Evolutionary conservation across 2,797 vertebrate genomes (phyloP), one percentile per base, ranked within the genome.

Genomic region (Siniperca scherzeri): DNA sequence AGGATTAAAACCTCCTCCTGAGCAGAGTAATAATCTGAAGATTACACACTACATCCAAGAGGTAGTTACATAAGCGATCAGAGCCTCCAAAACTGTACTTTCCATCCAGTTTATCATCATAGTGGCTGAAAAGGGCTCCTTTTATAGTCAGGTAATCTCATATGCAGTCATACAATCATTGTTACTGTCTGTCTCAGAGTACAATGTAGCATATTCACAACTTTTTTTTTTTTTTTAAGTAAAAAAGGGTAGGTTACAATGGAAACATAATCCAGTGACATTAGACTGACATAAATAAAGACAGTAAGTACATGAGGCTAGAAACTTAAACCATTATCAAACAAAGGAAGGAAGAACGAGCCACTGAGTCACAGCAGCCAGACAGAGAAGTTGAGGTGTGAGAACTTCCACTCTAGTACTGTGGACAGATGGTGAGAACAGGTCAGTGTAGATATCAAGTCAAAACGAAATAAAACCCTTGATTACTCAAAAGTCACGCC

Each of bases 21-120:
- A 87, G 88, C 81, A 57, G 83, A 90, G 91, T 70, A 89, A 89
- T 95, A 94, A 95, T 93, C 93, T 94, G 90, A 91, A 95, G 95
- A 95, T 94, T 95, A 95, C 80, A 87, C 82, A 80, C 82, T 81
- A 77, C 90, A 87, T 93, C 81, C 87, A 89, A 91, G 81, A 88
- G 85, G 87, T 56, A 42, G 88, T 95, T 95, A 92, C 75, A 68
- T 90, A 93, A 93, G 85, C 42, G 36, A 84, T 74, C 61, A 65
- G 27, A 79, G 85, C 61, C 81, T 84, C 68, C 81, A 80, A 86
- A 90, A 88, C 67, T 75, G 22, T 48, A 82, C 70, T 88, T 90
- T 87, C 81, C 53, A 70, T 74, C 57, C 66, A 74, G 50, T 83
- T 86, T 77, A 77, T 79, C 68, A 74, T 75, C 38, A 57, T 22